Evolutionary conservation across 2,797 vertebrate genomes (phyloP).

Genomic region (Ctenochaetus hawaiiensis): DNA sequence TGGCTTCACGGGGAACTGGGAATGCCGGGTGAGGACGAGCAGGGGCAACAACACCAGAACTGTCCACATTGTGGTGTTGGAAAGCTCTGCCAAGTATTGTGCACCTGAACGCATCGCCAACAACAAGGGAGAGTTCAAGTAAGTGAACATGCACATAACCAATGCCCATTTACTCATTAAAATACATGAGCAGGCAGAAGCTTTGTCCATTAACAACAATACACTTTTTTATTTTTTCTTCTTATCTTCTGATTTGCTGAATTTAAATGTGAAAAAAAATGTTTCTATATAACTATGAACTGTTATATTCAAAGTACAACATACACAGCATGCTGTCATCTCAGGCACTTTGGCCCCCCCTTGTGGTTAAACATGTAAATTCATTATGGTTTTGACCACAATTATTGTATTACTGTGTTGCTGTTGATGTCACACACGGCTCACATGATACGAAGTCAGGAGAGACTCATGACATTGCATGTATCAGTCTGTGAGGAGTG

Average conservation of each 20-base stretch:
- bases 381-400: background rate
- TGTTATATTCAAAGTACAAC: background rate
- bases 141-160: conserved; percentile 35
- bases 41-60: conserved; percentile 96
- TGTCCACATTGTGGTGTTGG: conserved; percentile 94
- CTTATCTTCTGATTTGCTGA: background rate
- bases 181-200: background rate
- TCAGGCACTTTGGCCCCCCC: conserved; percentile 62
- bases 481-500: background rate
- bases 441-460: background rate
- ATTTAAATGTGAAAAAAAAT: background rate
- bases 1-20: conserved; percentile 96
- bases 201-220: background rate
- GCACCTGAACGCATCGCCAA: conserved; percentile 92
- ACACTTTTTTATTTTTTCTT: background rate
- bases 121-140: conserved; percentile 99
- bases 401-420: background rate
- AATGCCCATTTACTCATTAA: too few species aligned
- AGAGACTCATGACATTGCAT: background rate
- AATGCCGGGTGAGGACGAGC: conserved; percentile 93
- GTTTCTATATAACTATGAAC: background rate
- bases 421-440: background rate
- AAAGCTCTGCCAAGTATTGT: conserved; percentile 95
- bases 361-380: conserved; percentile 66
- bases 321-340: background rate